Percentiles rank a stretch among this genome's conserved stretches.
Evolutionary conservation across 1,140 invertebrate genomes (phyloP).

Genomic region (Orchesella cincta): DNA sequence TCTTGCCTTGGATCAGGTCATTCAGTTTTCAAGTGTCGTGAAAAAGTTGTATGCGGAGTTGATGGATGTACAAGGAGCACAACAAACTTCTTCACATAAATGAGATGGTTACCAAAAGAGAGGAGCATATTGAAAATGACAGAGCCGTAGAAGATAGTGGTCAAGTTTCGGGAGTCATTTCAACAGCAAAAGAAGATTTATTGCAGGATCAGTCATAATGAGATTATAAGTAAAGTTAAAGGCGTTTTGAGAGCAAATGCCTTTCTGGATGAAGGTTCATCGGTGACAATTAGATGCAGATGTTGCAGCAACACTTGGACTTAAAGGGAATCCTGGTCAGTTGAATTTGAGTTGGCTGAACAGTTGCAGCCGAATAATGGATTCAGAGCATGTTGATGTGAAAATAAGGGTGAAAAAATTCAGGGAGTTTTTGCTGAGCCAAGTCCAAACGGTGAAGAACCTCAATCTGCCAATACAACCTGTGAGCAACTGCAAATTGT

Average conservation of each 20-base stretch:
- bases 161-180: no score
- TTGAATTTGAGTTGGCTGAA: neutral
- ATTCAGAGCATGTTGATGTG: neutral
- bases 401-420: neutral
- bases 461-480: slow-evolving; percentile 25
- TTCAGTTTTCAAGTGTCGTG: neutral
- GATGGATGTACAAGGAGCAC: neutral
- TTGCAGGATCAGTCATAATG: no score
- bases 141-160: no score
- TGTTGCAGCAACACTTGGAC: neutral
- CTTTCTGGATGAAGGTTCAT: slow-evolving; percentile 9
- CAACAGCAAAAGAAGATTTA: no score
- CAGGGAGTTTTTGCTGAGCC: neutral
- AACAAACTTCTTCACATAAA: neutral
- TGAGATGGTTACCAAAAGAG: neutral
- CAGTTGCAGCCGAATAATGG: neutral
- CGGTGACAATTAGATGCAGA: neutral
- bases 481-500: neutral
- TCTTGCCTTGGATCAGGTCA: slow-evolving; percentile 1
- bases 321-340: neutral
- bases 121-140: neutral
- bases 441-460: slow-evolving; percentile 25
- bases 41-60: neutral
- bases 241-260: neutral
- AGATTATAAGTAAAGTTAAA: neutral